Evolutionary conservation across 1,140 invertebrate genomes (phyloP), one percentile per base, ranked within the genome.

Genomic region (Papilio polyxenes): DNA sequence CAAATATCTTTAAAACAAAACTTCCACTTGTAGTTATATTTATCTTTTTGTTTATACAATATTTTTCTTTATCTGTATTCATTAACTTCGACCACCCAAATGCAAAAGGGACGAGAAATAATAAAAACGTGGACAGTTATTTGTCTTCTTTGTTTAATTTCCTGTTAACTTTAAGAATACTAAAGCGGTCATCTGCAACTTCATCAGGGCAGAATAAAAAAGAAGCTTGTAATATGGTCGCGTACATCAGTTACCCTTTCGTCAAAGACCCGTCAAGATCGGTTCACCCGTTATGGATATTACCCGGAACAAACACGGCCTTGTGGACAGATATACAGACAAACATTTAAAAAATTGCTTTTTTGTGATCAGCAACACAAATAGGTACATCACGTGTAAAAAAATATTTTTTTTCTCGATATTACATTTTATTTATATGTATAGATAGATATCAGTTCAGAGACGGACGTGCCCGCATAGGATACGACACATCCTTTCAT

Each of bases 51-150:
- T 72, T 72, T 72, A 17, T 72, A 37, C 31, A 11, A 37, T 72
- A 72, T 72, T 72, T 69, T 72, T 72, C 65, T 40, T 72, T 15
- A 72, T 72, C 65, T 81, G 53, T 76, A 81, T 78, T 81, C 78
- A 62, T 82, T 77, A 72, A 76, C 74, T 59, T 15, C 40, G 83
- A 82, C 83, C 81, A 84, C 83, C 83, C 83, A 82, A 82, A 37
- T 56, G 44, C 65, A 20, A 56, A 75, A 59, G 72, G 76, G 72
- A 59, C 76, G 31, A 37, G 13, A 31, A 49, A 75, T 56, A 80
- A 75, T 78, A 75, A 65, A 80, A 82, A 82, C 69, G 79, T 72
- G 69, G 17, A 75, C 48, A 69, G 48, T 72, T 82, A 72, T 53
- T 79, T 79, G 51, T 56, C 37, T 75, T 56, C 51, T 82, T 80